A percentile compares a stretch with the other conserved stretches of the same genome.
Conservation (phyloP, 2,888 invertebrate species). For the Norana najaformis region DNA sequence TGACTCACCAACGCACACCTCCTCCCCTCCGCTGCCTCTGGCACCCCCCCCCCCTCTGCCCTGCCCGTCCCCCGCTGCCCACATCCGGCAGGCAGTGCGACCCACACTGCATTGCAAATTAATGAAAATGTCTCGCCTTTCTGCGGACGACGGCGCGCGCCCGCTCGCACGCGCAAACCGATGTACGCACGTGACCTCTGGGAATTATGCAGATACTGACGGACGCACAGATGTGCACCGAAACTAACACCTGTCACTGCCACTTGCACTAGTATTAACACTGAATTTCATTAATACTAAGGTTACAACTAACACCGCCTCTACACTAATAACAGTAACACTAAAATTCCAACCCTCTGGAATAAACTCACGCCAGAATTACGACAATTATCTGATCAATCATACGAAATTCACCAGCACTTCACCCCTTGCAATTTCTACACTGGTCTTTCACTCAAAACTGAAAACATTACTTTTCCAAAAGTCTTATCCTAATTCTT, state of each 20-base stretch:
- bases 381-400: no score
- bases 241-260: neutral
- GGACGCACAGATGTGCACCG: neutral
- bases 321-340: no score
- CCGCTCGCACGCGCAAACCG: neutral
- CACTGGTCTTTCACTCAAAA: no score
- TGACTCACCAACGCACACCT: neutral
- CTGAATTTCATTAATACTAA: no score
- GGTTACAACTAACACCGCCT: no score
- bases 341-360: no score
- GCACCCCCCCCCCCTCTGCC: neutral
- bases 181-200: neutral
- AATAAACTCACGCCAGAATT: no score
- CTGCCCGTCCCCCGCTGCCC: neutral
- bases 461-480: no score
- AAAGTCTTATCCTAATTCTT: no score
- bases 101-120: neutral
- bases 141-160: neutral
- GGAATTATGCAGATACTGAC: neutral
- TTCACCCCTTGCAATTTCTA: no score
- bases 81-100: neutral
- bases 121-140: slow-evolving; percentile 13
- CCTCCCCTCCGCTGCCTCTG: neutral
- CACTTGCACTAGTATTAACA: no score
- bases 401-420: no score